Evolutionary conservation across 1,140 invertebrate species (phyloP), one percentile per base, ranked within the genome.

Genomic region (Leptopilina clavipes): DNA sequence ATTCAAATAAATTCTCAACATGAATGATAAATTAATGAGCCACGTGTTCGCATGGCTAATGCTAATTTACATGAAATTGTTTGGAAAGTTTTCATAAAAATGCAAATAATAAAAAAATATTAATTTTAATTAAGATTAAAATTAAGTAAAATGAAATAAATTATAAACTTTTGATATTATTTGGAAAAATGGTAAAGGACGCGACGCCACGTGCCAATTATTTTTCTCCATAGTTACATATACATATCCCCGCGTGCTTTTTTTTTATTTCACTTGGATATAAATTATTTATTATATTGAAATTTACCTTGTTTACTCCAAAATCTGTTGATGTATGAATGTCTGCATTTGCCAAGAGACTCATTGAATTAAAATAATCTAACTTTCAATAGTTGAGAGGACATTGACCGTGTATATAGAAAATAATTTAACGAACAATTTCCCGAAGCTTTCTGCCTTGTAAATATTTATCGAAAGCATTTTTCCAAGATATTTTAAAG

Each of bases 401-500:
- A n/a, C 22, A 31, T 25, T 14, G 19, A 31, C 22, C 22, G 8
- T 11, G 1, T 12, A 12, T n/a, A n/a, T 3, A 65, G 48, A 54
- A 19, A n/a, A 31, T 5, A n/a, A 2, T 31, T 44, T 77, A 76
- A 0, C 76, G 81, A 77, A 83, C 77, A 40, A 54, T 71, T 17
- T 72, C 77, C 72, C 79, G 76, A 70, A 78, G 75, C 73, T 25
- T 75, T 75, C 43, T 78, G 17, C 74, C 48, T 48, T 76, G 43
- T 43, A 48, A 81, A 76, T 72, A 70, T 75, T 78, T 56, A 59
- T 22, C 45, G n/a, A 59, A 77, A 59, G 78, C 74, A 73, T 79
- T 79, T 73, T 31, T 31, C 22, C 22, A 31, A 12, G 59, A 65
- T 31, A 65, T 31, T 65, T 65, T 65, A 31, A 37, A 37, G 11